Percentiles rank a stretch among this genome's conserved stretches.
phyloP scores from a whole-genome alignment of 2,888 invertebrate genomes.

The Arrhopalites spinosus region DNA sequence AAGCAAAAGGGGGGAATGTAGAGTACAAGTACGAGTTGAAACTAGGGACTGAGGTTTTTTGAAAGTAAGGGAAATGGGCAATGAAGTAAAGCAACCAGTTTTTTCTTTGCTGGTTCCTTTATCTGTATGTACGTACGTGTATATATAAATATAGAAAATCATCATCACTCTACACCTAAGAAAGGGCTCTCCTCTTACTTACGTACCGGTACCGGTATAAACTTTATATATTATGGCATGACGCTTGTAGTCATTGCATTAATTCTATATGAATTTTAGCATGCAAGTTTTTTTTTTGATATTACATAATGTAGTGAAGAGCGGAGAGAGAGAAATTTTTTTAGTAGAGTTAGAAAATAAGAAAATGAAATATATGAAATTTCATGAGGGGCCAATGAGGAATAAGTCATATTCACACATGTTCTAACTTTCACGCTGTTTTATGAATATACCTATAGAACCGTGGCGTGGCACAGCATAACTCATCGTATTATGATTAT shows the following conservation, averaged over 20 bases:
- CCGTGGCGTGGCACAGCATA: conserved; percentile 27
- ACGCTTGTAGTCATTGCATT: no score
- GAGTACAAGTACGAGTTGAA: no score
- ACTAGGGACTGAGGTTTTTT: no score
- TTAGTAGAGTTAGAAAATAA: conserved; percentile 15
- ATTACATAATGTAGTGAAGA: no score
- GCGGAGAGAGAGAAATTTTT: not conserved
- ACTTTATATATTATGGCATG: no score
- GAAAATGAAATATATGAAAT: conserved; percentile 29
- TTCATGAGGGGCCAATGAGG: conserved; percentile 21
- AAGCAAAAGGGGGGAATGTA: not conserved
- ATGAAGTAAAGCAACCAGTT: not conserved
- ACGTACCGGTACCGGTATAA: no score
- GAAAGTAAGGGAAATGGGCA: not conserved
- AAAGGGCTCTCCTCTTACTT: no score
- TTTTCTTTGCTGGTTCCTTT: not conserved
- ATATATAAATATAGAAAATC: not conserved
- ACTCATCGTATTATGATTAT: conserved; percentile 38
- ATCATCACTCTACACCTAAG: not conserved
- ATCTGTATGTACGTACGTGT: no score
- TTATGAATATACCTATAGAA: conserved; percentile 28
- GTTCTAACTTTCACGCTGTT: conserved; percentile 35
- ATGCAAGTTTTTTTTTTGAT: no score
- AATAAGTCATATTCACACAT: conserved; percentile 37
- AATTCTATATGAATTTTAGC: no score